A percentile compares a stretch with the other conserved stretches of the same genome.
phyloP scores from a whole-genome alignment of 2,888 invertebrate species.

The Parthenolecanium corni region DNA sequence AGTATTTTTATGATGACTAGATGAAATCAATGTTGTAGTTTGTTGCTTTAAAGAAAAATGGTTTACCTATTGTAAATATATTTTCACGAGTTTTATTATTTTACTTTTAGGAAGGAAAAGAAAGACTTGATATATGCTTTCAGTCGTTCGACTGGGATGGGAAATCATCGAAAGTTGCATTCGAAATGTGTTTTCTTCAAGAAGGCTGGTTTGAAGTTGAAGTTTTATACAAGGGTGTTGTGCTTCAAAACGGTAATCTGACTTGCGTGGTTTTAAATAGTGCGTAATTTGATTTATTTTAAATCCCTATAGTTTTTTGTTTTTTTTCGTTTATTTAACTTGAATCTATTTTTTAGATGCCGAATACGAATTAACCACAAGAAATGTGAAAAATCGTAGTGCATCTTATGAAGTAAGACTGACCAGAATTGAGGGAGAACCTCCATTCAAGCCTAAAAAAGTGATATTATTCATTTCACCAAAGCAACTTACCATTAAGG shows the following conservation, averaged over 20 bases:
- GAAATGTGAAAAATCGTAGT: slow-evolving; percentile 74
- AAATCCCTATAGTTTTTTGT: neutral
- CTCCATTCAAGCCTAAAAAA: slow-evolving; percentile 63
- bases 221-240: slow-evolving; percentile 60
- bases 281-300: slow-evolving; percentile 42
- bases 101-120: slow-evolving; percentile 21
- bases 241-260: slow-evolving; percentile 78
- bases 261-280: slow-evolving; percentile 82
- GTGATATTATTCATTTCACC: slow-evolving; percentile 83
- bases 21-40: too few relatives aligned
- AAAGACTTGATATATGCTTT: slow-evolving; percentile 31
- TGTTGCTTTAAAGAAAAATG: too few relatives aligned
- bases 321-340: neutral
- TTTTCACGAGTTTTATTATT: neutral
- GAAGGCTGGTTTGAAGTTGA: slow-evolving; percentile 73
- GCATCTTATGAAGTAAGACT: slow-evolving; percentile 77
- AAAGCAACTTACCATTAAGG: slow-evolving; percentile 83
- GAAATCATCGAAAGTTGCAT: slow-evolving; percentile 62
- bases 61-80: neutral
- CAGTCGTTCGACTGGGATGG: slow-evolving; percentile 44
- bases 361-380: slow-evolving; percentile 72
- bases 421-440: slow-evolving; percentile 50
- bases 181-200: slow-evolving; percentile 63
- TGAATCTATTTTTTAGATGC: slow-evolving; percentile 45
- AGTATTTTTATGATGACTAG: too few relatives aligned